These are phyloP conservation scores for Cosmopolites sordidus DNA, from an alignment of 2,888 invertebrate species.

Conservation along the genomic window DNA sequence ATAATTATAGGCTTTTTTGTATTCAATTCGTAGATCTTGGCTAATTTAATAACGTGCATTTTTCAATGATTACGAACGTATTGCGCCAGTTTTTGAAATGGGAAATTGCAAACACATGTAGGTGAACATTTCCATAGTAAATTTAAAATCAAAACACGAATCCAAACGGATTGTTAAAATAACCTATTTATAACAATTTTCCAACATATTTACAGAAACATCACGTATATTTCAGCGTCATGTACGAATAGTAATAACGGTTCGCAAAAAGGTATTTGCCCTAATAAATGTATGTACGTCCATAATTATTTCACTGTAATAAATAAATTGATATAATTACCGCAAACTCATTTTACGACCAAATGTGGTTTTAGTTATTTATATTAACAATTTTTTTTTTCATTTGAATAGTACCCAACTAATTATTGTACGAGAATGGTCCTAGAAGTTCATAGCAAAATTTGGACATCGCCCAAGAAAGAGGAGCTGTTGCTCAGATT, in stretches of 20 bases:
- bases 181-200: constrained; percentile 25
- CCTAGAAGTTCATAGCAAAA: too few species aligned
- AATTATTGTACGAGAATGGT: too few species aligned
- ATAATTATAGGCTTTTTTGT: background rate
- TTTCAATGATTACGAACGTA: background rate
- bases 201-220: constrained; percentile 23
- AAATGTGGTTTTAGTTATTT: too few species aligned
- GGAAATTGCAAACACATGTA: constrained; percentile 7
- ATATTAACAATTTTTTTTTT: too few species aligned
- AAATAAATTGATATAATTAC: too few species aligned
- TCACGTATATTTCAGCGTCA: constrained; percentile 22
- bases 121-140: constrained; percentile 13
- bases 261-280: constrained; percentile 24
- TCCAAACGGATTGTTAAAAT: constrained; percentile 23
- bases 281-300: too few species aligned
- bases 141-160: constrained; percentile 19
- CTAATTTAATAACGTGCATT: background rate
- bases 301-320: too few species aligned
- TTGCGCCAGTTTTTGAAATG: background rate
- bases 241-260: constrained; percentile 10
- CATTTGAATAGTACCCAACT: too few species aligned
- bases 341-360: too few species aligned
- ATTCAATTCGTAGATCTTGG: background rate
- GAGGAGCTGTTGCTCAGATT: too few species aligned
- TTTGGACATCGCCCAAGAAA: too few species aligned